These are phyloP conservation scores for Bos taurus DNA, from an alignment of 2,113 vertebrate genomes.

Conservation along the genomic window ARS-UCD2.0 NC_037342.1:31865001-31865500, in stretches of 20 bases:
- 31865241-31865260: background rate
- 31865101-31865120: background rate
- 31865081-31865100: background rate
- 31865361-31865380: background rate
- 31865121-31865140: background rate
- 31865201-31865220: background rate
- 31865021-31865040: background rate
- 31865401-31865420: background rate
- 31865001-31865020: background rate
- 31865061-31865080: background rate
- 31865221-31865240: background rate
- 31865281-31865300: background rate
- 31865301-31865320: background rate
- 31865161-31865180: background rate
- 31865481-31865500: background rate
- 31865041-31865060: background rate
- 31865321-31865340: background rate
- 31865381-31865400: background rate
- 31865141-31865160: background rate
- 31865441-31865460: background rate
- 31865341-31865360: fast-evolving
- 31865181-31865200: background rate
- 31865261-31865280: background rate
- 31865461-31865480: background rate
- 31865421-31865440: background rate